Evolutionary conservation across 2,113 vertebrate species (phyloP).

Genomic region (Spizaetus ornatus): DNA sequence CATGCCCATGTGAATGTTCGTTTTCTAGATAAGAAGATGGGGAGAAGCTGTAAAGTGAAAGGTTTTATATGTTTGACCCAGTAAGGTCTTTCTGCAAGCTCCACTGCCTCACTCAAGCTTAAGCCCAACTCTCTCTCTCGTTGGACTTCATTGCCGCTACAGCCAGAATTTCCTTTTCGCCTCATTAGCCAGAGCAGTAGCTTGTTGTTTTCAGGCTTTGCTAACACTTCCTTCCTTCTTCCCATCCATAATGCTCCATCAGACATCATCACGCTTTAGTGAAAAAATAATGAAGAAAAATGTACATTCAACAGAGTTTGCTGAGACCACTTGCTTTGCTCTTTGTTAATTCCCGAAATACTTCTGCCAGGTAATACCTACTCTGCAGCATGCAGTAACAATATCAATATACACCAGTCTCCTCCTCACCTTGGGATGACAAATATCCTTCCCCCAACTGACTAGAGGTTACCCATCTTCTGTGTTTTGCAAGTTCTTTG

Average conservation of each 20-base stretch:
- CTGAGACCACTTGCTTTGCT: not conserved
- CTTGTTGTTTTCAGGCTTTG: constrained; percentile 7
- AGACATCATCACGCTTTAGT: not conserved
- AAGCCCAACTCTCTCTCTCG: not conserved
- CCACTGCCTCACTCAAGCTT: not conserved
- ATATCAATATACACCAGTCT: not conserved
- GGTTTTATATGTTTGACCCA: not conserved
- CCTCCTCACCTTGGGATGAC: not conserved
- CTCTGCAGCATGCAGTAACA: not conserved
- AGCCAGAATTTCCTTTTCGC: constrained; percentile 18
- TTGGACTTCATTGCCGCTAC: not conserved
- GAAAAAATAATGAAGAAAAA: constrained; percentile 45
- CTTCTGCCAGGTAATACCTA: not conserved
- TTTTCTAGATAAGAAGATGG: not conserved
- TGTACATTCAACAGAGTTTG: not conserved
- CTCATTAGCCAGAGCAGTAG: constrained; percentile 23
- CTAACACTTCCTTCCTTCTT: not conserved
- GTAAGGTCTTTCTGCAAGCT: not conserved
- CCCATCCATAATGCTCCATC: constrained; percentile 18
- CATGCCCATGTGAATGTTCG: not conserved
- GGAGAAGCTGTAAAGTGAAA: not conserved
- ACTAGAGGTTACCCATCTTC: not conserved
- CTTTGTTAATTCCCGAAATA: not conserved
- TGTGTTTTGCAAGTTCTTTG: not conserved
- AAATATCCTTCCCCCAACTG: not conserved